Evolutionary conservation across 2,113 vertebrate genomes (phyloP).

Genomic region (Sisor rabdophorus): DNA sequence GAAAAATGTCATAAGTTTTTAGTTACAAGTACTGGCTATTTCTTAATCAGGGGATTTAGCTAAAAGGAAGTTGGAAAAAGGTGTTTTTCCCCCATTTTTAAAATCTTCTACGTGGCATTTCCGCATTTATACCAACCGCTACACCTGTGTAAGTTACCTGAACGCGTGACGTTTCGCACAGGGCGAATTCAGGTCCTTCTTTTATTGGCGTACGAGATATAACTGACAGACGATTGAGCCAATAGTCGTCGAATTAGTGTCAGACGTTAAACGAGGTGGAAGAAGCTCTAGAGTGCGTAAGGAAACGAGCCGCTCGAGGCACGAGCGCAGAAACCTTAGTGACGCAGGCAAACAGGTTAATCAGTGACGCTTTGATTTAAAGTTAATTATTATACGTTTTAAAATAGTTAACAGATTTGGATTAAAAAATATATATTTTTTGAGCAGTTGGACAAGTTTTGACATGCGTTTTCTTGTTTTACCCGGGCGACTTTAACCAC

Average conservation of each 20-base stretch:
- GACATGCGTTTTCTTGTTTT: slow-evolving; percentile 14
- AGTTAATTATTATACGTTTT: not conserved
- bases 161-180: slow-evolving; percentile 9
- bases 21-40: not conserved
- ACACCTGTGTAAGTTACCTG: not conserved
- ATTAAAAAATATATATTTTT: not conserved
- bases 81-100: not conserved
- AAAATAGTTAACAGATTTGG: not conserved
- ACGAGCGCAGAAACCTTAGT: slow-evolving; percentile 23
- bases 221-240: slow-evolving; percentile 9
- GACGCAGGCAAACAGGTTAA: slow-evolving; percentile 26
- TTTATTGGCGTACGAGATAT: not conserved
- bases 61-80: not conserved
- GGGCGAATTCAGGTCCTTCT: not conserved
- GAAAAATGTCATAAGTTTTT: not conserved
- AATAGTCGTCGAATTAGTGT: not conserved
- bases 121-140: slow-evolving; percentile 1
- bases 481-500: slow-evolving; percentile 4
- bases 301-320: not conserved
- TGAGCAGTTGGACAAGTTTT: not conserved
- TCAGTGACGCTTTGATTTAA: not conserved
- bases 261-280: slow-evolving; percentile 6
- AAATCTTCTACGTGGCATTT: slow-evolving; percentile 46
- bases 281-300: not conserved
- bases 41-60: not conserved